Evolutionary conservation across 1,140 invertebrate genomes (phyloP).

Genomic region (Macrosteles quadrilineatus): DNA sequence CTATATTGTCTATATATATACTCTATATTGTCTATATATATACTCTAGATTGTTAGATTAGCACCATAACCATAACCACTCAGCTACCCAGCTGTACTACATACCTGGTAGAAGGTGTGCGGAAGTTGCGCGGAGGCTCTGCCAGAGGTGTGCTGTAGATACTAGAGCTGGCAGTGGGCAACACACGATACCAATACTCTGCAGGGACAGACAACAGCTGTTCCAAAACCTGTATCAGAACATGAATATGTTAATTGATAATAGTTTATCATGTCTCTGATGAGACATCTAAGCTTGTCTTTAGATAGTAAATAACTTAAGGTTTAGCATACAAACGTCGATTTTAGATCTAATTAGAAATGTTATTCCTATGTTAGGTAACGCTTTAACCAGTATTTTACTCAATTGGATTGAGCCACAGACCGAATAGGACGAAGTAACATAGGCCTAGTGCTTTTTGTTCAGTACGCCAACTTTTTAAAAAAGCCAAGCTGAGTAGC

Average conservation of each 20-base stretch:
- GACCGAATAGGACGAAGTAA: too few species aligned
- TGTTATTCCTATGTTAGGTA: neutral
- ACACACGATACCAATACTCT: constrained; percentile 35
- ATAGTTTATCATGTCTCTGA: neutral
- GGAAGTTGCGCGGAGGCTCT: neutral
- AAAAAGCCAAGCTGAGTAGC: too few species aligned
- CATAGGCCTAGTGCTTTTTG: too few species aligned
- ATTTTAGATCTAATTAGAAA: neutral
- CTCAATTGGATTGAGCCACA: too few species aligned
- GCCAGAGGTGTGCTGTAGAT: neutral
- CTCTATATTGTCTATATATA: too few species aligned
- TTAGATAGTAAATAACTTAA: neutral
- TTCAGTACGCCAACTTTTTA: too few species aligned
- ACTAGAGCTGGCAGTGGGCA: neutral
- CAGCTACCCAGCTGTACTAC: too few species aligned
- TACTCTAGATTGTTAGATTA: too few species aligned
- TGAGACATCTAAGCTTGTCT: neutral
- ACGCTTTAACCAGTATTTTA: neutral
- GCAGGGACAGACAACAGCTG: constrained; percentile 36
- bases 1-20: too few species aligned
- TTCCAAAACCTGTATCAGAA: constrained; percentile 32
- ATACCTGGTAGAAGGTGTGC: constrained; percentile 21
- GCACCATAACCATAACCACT: too few species aligned
- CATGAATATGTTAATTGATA: neutral
- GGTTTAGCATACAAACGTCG: neutral